Evolutionary conservation across 2,797 vertebrate species (phyloP).

Genomic region (Gambusia yucatana): DNA sequence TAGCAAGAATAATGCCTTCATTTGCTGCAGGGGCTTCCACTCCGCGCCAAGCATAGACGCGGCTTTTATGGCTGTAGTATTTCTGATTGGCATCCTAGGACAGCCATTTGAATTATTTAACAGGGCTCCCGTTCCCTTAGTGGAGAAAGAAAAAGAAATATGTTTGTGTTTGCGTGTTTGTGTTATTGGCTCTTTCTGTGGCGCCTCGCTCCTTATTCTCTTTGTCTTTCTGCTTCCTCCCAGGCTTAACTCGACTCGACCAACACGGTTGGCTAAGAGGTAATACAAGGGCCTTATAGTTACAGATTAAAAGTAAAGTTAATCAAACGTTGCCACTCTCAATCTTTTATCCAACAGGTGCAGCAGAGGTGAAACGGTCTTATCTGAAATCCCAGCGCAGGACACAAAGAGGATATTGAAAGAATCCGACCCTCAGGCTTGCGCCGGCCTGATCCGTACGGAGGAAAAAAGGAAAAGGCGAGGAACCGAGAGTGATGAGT

Average conservation of each 20-base stretch:
- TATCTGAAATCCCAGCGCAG: constrained; percentile 50
- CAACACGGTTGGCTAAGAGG: constrained; percentile 20
- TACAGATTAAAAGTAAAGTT: constrained; percentile 23
- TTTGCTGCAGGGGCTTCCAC: constrained; percentile 78
- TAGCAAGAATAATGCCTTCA: constrained; percentile 85
- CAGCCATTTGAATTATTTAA: constrained; percentile 87
- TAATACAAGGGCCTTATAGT: constrained; percentile 5
- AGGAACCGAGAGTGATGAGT: constrained; percentile 46
- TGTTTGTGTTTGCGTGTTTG: constrained; percentile 63
- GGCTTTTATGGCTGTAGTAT: constrained; percentile 85
- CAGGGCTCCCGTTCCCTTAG: constrained; percentile 69
- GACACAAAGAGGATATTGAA: constrained; percentile 56
- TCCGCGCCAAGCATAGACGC: constrained; percentile 75
- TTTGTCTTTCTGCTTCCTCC: constrained; percentile 51
- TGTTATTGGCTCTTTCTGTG: constrained; percentile 52
- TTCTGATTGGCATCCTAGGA: constrained; percentile 85
- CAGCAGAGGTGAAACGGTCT: constrained; percentile 34
- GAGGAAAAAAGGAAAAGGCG: constrained; percentile 15
- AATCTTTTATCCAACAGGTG: constrained; percentile 10
- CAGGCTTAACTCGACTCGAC: constrained; percentile 54
- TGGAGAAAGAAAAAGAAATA: constrained; percentile 63
- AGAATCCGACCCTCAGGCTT: constrained; percentile 49
- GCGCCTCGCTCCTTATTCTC: constrained; percentile 55
- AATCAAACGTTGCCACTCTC: constrained; percentile 9
- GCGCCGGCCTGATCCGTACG: constrained; percentile 57